Conservation (phyloP, 2,113 vertebrate species). For the Clarias gariepinus region DNA sequence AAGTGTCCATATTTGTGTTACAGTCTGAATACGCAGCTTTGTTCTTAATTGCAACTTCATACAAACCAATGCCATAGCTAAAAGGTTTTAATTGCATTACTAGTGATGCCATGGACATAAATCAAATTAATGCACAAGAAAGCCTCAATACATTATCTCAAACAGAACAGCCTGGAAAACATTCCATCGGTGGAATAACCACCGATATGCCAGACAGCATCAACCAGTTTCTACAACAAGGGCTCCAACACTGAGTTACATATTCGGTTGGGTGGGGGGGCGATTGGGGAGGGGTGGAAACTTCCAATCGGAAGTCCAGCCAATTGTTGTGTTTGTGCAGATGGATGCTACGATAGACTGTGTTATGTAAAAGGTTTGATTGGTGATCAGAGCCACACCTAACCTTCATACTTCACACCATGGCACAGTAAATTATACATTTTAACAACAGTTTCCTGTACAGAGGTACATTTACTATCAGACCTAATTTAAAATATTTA, state of each 20-base stretch:
- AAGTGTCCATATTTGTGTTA: not conserved
- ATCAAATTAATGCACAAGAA: slow-evolving; percentile 58
- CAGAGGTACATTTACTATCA: not conserved
- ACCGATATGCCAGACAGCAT: not conserved
- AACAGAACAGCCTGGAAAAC: slow-evolving; percentile 27
- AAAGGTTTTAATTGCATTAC: slow-evolving; percentile 65
- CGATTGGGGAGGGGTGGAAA: not conserved
- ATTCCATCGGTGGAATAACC: not conserved
- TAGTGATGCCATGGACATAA: slow-evolving; percentile 49
- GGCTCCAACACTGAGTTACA: not conserved
- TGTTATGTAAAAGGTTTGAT: not conserved
- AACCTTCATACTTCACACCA: not conserved
- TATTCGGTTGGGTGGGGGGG: not conserved
- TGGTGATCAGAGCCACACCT: not conserved
- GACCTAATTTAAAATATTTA: slow-evolving; percentile 1
- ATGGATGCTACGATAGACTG: slow-evolving; percentile 9
- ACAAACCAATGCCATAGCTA: slow-evolving; percentile 61
- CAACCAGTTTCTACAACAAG: not conserved
- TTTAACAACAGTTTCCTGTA: not conserved
- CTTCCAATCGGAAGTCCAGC: not conserved
- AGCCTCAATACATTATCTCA: slow-evolving; percentile 1
- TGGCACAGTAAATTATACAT: not conserved
- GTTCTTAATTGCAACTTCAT: slow-evolving; percentile 57
- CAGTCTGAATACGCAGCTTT: not conserved
- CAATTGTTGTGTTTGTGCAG: not conserved